Percentiles rank a stretch among this genome's conserved stretches.
Conservation (phyloP, 2,888 invertebrate species). For the Spilarctia lutea region DNA sequence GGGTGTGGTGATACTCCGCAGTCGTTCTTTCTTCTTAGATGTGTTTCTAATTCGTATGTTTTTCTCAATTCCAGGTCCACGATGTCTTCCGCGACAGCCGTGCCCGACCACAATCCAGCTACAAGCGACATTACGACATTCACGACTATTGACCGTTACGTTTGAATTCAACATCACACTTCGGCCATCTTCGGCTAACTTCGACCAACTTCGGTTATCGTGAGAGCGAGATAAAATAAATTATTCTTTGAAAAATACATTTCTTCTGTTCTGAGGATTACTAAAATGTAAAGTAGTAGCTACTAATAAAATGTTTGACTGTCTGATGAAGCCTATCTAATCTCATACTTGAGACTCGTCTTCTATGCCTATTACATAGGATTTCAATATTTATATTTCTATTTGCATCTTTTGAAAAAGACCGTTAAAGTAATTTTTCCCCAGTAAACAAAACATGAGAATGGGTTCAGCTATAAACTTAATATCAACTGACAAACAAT, state of each 20-base stretch:
- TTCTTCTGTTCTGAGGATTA: neutral
- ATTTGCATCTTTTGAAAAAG: no score
- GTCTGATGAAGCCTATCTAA: no score
- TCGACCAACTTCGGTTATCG: constrained; percentile 25
- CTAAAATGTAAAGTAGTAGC: neutral
- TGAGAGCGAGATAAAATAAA: constrained; percentile 11
- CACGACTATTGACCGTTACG: constrained; percentile 33
- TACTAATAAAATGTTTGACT: no score
- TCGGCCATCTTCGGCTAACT: constrained; percentile 26
- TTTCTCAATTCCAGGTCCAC: constrained; percentile 60
- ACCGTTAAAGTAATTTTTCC: no score
- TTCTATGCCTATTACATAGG: no score
- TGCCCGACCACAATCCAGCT: constrained; percentile 52
- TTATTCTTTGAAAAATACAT: neutral
- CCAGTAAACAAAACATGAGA: no score
- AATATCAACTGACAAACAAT: no score
- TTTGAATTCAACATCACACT: constrained; percentile 42
- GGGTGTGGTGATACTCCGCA: no score
- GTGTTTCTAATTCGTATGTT: neutral
- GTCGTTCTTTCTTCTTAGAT: no score
- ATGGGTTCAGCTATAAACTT: no score
- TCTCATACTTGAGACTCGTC: no score
- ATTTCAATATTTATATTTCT: no score
- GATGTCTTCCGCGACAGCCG: constrained; percentile 60
- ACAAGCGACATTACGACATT: constrained; percentile 43